Evolutionary conservation across 2,888 invertebrate species (phyloP).

Genomic region (Macaria liturata): DNA sequence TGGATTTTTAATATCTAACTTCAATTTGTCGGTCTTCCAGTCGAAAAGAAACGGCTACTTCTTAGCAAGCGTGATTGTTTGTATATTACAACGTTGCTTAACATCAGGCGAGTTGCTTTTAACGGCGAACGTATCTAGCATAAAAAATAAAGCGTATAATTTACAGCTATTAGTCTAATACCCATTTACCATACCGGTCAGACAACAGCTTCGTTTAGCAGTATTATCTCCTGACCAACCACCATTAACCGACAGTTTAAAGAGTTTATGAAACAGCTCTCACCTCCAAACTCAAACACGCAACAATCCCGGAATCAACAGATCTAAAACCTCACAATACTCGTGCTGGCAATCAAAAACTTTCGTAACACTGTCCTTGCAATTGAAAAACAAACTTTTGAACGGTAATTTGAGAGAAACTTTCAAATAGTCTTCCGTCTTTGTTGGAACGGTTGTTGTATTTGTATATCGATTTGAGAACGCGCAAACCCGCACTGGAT

Average conservation of each 20-base stretch:
- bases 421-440: conserved; percentile 34
- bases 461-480: conserved; percentile 27
- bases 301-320: conserved; percentile 68
- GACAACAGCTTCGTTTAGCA: conserved; percentile 19
- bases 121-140: too few species aligned
- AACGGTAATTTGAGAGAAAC: conserved; percentile 35
- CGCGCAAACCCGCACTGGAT: conserved; percentile 41
- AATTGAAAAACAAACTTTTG: conserved; percentile 50
- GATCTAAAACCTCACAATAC: conserved; percentile 47
- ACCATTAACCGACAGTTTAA: conserved; percentile 30
- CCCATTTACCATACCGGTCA: conserved; percentile 28
- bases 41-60: too few species aligned
- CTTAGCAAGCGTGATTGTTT: too few species aligned
- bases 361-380: conserved; percentile 68
- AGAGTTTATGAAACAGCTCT: conserved; percentile 19
- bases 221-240: conserved; percentile 40
- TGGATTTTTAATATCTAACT: too few species aligned
- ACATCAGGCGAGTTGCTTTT: too few species aligned
- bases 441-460: conserved; percentile 15
- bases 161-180: conserved; percentile 9
- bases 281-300: conserved; percentile 53
- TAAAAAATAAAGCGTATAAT: too few species aligned
- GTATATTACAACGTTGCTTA: too few species aligned
- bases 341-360: conserved; percentile 43
- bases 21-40: too few species aligned